These are phyloP conservation scores for Atopsyche davidsoni DNA, from an alignment of 1,140 invertebrate genomes.

Conservation along the genomic window DNA sequence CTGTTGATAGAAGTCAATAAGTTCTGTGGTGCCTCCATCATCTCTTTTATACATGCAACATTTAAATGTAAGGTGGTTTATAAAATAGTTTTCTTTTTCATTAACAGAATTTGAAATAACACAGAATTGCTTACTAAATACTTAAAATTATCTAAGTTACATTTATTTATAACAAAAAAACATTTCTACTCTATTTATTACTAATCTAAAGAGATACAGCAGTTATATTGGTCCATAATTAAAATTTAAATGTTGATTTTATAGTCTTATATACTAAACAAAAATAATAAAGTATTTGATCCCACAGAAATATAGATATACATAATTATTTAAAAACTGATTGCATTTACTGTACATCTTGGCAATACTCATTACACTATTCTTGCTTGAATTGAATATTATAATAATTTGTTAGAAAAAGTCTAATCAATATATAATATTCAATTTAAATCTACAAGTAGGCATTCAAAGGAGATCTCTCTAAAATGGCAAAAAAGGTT, in stretches of 20 bases:
- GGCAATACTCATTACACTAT: neutral
- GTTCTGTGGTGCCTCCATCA: too few relatives aligned
- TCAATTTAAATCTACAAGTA: constrained; percentile 1
- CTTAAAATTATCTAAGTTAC: constrained; percentile 13
- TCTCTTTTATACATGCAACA: too few relatives aligned
- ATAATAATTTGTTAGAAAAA: neutral
- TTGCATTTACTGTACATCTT: neutral
- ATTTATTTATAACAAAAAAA: constrained; percentile 21
- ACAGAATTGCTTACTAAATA: constrained; percentile 23
- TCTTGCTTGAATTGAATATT: neutral
- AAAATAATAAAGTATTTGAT: neutral
- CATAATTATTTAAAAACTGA: neutral
- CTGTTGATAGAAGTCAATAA: too few relatives aligned
- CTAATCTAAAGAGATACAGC: neutral
- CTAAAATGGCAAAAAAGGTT: constrained; percentile 30
- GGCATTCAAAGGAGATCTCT: constrained; percentile 28
- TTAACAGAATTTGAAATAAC: too few relatives aligned
- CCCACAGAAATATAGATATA: neutral
- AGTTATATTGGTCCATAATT: constrained; percentile 1
- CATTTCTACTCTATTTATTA: neutral
- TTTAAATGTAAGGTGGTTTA: too few relatives aligned
- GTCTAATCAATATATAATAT: neutral
- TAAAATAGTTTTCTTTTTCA: too few relatives aligned
- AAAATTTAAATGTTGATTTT: neutral
- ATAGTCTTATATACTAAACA: neutral